phyloP scores from a whole-genome alignment of 2,113 vertebrate genomes.

The Antigone vipio region DNA sequence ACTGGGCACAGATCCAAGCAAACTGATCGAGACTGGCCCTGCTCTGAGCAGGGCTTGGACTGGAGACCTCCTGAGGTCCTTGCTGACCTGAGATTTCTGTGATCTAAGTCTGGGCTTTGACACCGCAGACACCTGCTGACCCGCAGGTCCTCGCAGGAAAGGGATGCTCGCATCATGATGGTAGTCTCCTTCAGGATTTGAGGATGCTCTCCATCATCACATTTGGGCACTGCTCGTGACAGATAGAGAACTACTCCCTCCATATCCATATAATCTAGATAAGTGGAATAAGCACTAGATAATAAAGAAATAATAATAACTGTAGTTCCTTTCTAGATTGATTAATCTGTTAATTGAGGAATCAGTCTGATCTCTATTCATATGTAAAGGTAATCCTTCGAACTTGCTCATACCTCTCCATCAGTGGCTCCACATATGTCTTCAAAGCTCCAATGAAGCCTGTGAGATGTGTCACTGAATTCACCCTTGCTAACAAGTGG shows the following conservation, averaged over 20 bases:
- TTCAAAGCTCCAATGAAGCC: background rate
- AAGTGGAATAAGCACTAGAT: background rate
- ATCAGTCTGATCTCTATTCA: background rate
- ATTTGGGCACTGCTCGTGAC: background rate
- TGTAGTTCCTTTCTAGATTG: background rate
- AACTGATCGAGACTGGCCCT: background rate
- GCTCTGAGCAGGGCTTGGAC: background rate
- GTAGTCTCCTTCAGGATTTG: background rate
- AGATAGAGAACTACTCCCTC: background rate
- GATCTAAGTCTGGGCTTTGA: background rate
- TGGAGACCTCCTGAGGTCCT: background rate
- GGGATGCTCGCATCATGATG: background rate
- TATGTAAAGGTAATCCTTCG: background rate
- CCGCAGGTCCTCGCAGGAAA: background rate
- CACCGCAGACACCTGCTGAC: background rate
- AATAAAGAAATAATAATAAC: background rate
- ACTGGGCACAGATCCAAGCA: background rate
- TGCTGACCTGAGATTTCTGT: background rate
- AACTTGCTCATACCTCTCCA: background rate
- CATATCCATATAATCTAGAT: background rate
- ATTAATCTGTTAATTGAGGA: background rate
- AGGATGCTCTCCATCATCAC: background rate
- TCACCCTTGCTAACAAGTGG: background rate
- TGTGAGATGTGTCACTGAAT: background rate
- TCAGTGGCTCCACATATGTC: background rate